phyloP scores from a whole-genome alignment of 1,140 invertebrate species.

The Drosophila watanabei region DNA sequence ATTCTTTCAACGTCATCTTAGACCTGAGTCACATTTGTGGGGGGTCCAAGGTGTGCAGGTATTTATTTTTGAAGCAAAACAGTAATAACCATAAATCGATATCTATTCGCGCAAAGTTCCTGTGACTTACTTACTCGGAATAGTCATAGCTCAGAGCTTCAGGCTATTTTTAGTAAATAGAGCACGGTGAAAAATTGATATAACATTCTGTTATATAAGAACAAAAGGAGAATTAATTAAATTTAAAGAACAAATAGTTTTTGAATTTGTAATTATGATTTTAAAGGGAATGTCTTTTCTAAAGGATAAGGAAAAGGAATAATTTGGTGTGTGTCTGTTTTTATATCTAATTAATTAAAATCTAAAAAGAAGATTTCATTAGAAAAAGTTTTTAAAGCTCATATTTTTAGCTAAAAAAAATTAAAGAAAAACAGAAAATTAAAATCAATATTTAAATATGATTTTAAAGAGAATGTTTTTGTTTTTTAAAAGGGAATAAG shows the following conservation, averaged over 20 bases:
- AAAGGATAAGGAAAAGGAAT: not conserved
- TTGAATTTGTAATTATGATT: not conserved
- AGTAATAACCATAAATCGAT: constrained; percentile 42
- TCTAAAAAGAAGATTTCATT: too few species aligned
- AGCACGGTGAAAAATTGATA: not conserved
- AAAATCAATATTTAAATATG: too few species aligned
- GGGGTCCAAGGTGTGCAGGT: constrained; percentile 5
- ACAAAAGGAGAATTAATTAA: not conserved
- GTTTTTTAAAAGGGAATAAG: not conserved
- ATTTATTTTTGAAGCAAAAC: constrained; percentile 29
- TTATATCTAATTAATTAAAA: too few species aligned
- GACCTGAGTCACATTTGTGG: constrained; percentile 38
- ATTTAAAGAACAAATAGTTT: not conserved
- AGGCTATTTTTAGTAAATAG: not conserved
- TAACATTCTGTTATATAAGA: not conserved
- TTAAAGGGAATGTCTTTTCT: not conserved
- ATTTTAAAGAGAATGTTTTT: not conserved
- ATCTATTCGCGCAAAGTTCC: constrained; percentile 42
- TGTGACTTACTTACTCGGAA: constrained; percentile 7
- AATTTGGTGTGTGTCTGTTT: too few species aligned
- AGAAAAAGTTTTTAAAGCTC: too few species aligned
- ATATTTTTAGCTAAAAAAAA: too few species aligned
- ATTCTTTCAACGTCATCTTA: constrained; percentile 12
- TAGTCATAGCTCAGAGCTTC: not conserved
- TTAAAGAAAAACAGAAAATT: too few species aligned